Conservation (phyloP, 2,888 invertebrate species). For the Ophion ventricosus region DNA sequence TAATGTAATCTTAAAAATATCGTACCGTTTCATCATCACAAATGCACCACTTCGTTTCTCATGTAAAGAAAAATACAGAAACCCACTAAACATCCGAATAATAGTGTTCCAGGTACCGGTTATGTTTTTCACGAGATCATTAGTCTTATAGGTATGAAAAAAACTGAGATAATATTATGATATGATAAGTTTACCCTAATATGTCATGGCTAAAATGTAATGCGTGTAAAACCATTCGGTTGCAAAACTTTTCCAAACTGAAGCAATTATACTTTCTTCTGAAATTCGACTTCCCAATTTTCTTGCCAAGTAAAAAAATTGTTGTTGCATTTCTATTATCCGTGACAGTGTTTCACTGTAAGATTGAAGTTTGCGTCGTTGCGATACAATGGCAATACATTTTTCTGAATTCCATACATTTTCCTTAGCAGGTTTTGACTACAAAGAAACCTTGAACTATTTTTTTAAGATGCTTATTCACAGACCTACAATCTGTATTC, state of each 20-base stretch:
- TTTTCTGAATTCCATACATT: too few relatives aligned
- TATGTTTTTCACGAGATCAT: not conserved
- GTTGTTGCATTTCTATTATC: too few relatives aligned
- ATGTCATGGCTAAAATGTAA: not conserved
- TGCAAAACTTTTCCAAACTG: not conserved
- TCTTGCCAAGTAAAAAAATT: too few relatives aligned
- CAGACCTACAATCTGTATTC: too few relatives aligned
- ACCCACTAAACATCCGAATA: constrained; percentile 34
- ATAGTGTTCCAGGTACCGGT: constrained; percentile 30
- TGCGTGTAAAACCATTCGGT: not conserved
- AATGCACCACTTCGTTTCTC: constrained; percentile 62
- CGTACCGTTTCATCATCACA: constrained; percentile 62
- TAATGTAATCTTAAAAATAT: constrained; percentile 39
- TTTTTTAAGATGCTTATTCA: too few relatives aligned
- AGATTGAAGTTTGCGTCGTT: too few relatives aligned
- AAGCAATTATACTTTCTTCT: not conserved
- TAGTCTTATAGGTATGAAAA: not conserved
- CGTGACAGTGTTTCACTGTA: too few relatives aligned
- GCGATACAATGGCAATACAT: too few relatives aligned
- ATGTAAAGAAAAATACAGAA: constrained; percentile 57
- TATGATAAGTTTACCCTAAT: not conserved
- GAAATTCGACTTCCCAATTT: not conserved
- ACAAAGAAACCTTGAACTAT: too few relatives aligned
- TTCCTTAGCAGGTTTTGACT: too few relatives aligned
- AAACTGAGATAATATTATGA: not conserved